phyloP scores from a whole-genome alignment of 1,140 invertebrate species.

The Drosophila pallidifrons region DNA sequence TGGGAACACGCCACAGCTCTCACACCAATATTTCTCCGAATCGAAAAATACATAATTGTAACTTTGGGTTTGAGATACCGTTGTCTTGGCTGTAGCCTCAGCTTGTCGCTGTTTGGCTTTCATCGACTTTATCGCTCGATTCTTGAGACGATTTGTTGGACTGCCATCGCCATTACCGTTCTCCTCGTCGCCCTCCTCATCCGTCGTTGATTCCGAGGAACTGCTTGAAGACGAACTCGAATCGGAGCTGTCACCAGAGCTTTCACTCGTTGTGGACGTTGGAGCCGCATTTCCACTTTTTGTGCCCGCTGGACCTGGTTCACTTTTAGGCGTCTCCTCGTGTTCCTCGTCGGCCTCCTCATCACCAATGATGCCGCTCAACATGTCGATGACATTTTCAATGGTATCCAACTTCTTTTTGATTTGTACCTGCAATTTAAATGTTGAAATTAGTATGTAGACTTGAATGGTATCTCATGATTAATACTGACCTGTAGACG shows the following conservation, averaged over 20 bases:
- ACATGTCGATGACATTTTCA: constrained; percentile 93
- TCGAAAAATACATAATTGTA: constrained; percentile 94
- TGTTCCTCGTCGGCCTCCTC: constrained; percentile 68
- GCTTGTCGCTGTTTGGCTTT: constrained; percentile 80
- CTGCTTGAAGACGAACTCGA: constrained; percentile 54
- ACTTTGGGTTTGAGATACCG: constrained; percentile 35
- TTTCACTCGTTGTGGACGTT: constrained; percentile 58
- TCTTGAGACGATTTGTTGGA: constrained; percentile 80
- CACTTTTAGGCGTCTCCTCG: constrained; percentile 24
- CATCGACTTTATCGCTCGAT: constrained; percentile 85
- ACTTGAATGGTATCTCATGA: background rate
- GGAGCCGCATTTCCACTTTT: constrained; percentile 20
- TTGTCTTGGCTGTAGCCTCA: constrained; percentile 42
- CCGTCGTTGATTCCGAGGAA: constrained; percentile 57
- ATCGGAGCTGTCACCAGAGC: constrained; percentile 64
- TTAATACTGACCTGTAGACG: constrained; percentile 89
- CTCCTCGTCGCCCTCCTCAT: constrained; percentile 63
- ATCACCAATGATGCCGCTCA: constrained; percentile 89
- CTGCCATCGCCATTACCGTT: constrained; percentile 63
- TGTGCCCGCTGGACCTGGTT: constrained; percentile 6
- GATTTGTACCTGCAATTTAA: constrained; percentile 89
- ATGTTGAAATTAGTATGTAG: background rate
- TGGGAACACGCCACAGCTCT: constrained; percentile 93
- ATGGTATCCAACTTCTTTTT: constrained; percentile 93
- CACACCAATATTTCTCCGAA: constrained; percentile 95